phyloP scores from a whole-genome alignment of 2,888 invertebrate genomes.

The Lasioglossum lativentre region DNA sequence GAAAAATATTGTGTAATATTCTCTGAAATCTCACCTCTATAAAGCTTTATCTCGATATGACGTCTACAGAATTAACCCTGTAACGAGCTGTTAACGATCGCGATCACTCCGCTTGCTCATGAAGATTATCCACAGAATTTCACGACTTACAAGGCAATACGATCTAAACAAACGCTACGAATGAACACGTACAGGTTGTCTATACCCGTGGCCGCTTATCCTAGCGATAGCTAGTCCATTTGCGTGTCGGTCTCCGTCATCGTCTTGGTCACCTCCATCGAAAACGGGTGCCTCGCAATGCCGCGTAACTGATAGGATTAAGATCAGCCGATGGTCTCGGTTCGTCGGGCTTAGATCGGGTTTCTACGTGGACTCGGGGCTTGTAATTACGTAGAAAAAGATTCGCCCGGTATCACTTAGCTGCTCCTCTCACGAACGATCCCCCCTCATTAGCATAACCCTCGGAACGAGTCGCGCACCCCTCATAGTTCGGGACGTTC shows the following conservation, averaged over 20 bases:
- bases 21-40: too few species aligned
- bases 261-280: background rate
- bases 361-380: constrained; percentile 57
- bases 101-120: background rate
- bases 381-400: constrained; percentile 70
- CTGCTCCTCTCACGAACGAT: constrained; percentile 62
- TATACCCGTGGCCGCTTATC: too few species aligned
- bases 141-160: background rate
- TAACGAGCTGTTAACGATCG: background rate
- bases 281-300: constrained; percentile 42
- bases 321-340: constrained; percentile 69
- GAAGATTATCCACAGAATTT: background rate
- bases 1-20: background rate
- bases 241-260: background rate
- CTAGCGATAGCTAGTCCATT: background rate
- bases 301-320: constrained; percentile 80
- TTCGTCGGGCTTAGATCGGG: constrained; percentile 70
- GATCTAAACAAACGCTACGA: background rate
- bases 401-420: constrained; percentile 71
- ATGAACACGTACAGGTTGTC: background rate
- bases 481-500: constrained; percentile 48
- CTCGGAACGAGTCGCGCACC: constrained; percentile 38
- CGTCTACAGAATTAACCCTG: background rate
- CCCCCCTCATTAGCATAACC: constrained; percentile 74
- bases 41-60: background rate